phyloP scores from a whole-genome alignment of 1,140 invertebrate species.

The Gryllus bimaculatus region DNA sequence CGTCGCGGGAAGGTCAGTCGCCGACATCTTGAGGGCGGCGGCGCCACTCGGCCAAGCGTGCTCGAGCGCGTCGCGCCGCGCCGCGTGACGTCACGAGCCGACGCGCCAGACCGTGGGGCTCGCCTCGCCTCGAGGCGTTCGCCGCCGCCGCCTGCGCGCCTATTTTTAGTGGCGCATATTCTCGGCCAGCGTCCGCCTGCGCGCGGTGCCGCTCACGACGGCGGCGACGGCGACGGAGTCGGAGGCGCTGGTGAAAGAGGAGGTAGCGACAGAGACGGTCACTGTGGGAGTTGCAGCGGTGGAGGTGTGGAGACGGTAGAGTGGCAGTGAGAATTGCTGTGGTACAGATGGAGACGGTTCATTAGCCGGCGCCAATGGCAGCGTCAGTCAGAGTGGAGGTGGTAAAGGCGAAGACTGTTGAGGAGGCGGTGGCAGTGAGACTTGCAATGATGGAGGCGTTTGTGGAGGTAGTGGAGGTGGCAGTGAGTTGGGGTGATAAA shows the following conservation, averaged over 20 bases:
- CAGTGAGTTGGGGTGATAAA: background rate
- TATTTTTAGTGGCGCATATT: background rate
- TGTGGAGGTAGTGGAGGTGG: background rate
- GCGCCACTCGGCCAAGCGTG: no score
- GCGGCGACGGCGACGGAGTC: background rate
- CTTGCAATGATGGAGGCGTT: background rate
- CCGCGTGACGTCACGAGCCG: no score
- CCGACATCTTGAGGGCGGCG: no score
- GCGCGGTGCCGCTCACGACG: background rate
- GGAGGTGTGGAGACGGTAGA: background rate
- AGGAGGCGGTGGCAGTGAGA: background rate
- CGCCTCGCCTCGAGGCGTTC: no score
- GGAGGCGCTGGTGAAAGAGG: background rate
- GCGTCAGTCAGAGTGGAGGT: background rate
- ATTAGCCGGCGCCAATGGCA: background rate
- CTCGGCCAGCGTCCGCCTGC: background rate
- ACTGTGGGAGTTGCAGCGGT: no score
- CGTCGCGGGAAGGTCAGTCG: no score
- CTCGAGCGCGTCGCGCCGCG: no score
- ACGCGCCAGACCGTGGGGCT: no score
- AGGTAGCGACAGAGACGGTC: background rate
- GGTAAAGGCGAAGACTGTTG: background rate
- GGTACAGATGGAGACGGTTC: background rate
- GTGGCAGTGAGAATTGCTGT: background rate
- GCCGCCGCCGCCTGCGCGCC: no score